Percentiles rank a stretch among this genome's conserved stretches.
Conservation (phyloP, 2,113 vertebrate genomes). For the Callocephalon fimbriatum region DNA sequence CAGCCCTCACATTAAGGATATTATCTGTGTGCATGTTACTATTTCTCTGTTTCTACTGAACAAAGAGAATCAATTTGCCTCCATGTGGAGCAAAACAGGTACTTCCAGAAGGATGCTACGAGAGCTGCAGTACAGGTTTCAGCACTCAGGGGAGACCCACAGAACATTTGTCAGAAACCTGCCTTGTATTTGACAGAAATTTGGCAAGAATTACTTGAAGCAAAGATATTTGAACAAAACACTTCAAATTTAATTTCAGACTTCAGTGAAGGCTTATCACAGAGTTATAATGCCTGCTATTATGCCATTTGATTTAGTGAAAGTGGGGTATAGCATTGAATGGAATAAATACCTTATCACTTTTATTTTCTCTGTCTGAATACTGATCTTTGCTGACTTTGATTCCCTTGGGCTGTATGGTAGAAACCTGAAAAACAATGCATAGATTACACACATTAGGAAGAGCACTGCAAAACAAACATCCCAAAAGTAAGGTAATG, state of each 20-base stretch:
- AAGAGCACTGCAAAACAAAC: neutral
- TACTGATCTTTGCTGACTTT: conserved; percentile 44
- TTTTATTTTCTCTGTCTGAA: conserved; percentile 38
- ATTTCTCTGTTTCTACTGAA: conserved; percentile 4
- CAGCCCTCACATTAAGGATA: neutral
- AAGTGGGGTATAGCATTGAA: neutral
- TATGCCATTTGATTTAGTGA: neutral
- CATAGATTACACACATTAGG: neutral
- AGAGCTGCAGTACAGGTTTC: conserved; percentile 39
- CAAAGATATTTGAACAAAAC: conserved; percentile 30
- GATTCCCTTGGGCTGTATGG: conserved; percentile 47
- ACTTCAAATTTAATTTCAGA: conserved; percentile 21
- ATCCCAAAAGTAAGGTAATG: neutral
- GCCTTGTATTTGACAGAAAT: neutral
- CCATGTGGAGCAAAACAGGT: neutral
- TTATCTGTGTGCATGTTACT: neutral
- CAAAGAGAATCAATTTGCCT: conserved; percentile 12
- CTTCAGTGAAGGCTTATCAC: neutral
- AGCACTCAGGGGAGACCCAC: conserved; percentile 27
- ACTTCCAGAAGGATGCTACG: conserved; percentile 15
- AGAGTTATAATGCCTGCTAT: neutral
- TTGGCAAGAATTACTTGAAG: conserved; percentile 8
- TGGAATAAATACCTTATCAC: conserved; percentile 71
- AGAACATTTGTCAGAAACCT: neutral
- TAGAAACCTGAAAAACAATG: conserved; percentile 59